Evolutionary conservation across 2,113 vertebrate species (phyloP).

Genomic region (Apteryx owenii): DNA sequence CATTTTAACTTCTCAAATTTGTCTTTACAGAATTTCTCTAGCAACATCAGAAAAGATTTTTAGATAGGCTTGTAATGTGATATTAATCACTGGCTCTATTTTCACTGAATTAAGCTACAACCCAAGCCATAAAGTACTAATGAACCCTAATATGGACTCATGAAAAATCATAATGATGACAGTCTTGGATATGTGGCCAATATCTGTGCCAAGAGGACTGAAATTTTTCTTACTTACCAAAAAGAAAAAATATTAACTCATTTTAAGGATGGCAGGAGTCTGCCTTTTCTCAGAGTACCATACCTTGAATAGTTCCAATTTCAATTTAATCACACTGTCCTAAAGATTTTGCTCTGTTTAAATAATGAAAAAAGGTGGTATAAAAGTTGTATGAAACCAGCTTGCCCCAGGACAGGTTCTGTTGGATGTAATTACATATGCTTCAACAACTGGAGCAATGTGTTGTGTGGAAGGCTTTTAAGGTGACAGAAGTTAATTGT

Average conservation of each 20-base stretch:
- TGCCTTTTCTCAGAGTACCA: constrained; percentile 58
- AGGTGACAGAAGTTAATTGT: constrained; percentile 79
- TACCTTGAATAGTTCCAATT: constrained; percentile 74
- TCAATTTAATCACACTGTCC: constrained; percentile 78
- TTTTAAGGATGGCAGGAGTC: neutral
- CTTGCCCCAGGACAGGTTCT: constrained; percentile 76
- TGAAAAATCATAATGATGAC: constrained; percentile 25
- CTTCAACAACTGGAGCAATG: constrained; percentile 78
- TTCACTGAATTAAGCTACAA: constrained; percentile 36
- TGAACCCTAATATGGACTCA: constrained; percentile 1
- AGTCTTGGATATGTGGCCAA: neutral
- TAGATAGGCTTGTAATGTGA: neutral
- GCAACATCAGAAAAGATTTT: constrained; percentile 33
- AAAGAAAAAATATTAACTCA: constrained; percentile 2
- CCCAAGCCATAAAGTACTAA: constrained; percentile 25
- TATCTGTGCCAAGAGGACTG: constrained; percentile 13
- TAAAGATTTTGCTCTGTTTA: constrained; percentile 78
- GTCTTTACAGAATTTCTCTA: constrained; percentile 31
- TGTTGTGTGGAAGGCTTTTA: constrained; percentile 76
- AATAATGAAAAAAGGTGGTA: constrained; percentile 81
- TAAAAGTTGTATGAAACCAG: constrained; percentile 81
- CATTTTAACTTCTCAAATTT: neutral
- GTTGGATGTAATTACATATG: constrained; percentile 79
- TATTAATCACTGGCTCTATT: constrained; percentile 51
- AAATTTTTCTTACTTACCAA: neutral